Evolutionary conservation across 1,140 invertebrate species (phyloP).

Genomic region (Armadillidium nasatum): DNA sequence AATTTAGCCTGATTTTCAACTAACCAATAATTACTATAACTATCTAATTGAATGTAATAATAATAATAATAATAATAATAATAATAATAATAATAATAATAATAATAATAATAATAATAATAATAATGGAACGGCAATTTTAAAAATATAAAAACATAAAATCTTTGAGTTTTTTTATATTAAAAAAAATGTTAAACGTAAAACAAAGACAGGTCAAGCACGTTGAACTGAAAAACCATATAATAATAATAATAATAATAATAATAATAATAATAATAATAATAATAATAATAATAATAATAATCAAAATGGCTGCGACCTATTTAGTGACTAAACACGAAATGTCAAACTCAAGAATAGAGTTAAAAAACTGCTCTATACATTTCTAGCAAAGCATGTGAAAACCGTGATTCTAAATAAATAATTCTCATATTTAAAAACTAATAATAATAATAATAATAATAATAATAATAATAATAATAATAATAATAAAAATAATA

Average conservation of each 20-base stretch:
- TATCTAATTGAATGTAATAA: no score
- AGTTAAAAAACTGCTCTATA: not conserved
- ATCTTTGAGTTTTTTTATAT: no score
- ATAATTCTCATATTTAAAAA: not conserved
- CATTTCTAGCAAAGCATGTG: slow-evolving; percentile 9
- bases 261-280: slow-evolving; percentile 15
- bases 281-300: slow-evolving; percentile 13
- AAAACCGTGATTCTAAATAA: not conserved
- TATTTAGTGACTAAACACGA: no score
- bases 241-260: slow-evolving; percentile 1
- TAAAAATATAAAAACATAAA: no score
- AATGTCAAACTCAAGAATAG: no score
- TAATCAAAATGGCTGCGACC: no score
- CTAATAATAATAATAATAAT: slow-evolving; percentile 16
- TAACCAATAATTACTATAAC: no score
- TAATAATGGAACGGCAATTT: no score
- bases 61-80: not conserved
- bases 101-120: not conserved
- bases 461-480: slow-evolving; percentile 21
- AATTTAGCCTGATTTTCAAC: no score
- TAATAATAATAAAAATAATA: slow-evolving; percentile 21
- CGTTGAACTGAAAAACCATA: not conserved
- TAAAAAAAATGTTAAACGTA: no score
- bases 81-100: not conserved
- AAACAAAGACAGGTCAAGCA: no score